phyloP scores from a whole-genome alignment of 2,888 invertebrate genomes.

The Cetonia aurata region DNA sequence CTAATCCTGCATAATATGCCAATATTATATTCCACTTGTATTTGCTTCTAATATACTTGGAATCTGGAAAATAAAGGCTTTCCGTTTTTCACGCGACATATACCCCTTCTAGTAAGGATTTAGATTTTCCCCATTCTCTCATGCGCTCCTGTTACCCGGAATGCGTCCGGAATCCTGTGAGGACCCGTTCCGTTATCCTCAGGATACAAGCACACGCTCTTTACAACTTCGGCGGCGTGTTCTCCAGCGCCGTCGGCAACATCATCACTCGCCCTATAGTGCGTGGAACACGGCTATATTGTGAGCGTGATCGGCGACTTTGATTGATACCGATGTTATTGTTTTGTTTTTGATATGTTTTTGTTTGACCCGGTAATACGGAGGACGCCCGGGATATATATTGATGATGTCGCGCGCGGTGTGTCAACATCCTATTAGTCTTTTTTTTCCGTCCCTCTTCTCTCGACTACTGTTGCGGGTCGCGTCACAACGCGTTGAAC shows the following conservation, averaged over 20 bases:
- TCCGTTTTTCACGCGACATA: no score
- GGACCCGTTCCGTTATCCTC: conserved; percentile 47
- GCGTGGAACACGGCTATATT: no score
- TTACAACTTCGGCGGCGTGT: background rate
- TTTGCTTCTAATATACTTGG: no score
- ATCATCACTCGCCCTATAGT: background rate
- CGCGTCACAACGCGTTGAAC: no score
- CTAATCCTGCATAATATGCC: no score
- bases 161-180: conserved; percentile 58
- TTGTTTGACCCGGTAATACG: conserved; percentile 28
- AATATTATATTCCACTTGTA: no score
- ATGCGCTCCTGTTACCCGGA: conserved; percentile 56
- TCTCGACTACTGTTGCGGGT: no score
- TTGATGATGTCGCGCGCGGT: conserved; percentile 36
- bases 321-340: conserved; percentile 33
- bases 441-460: conserved; percentile 10
- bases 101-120: background rate
- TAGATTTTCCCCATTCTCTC: conserved; percentile 47
- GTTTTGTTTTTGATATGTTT: conserved; percentile 33
- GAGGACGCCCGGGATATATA: conserved; percentile 23
- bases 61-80: no score
- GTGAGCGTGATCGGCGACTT: background rate
- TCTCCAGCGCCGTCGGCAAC: background rate
- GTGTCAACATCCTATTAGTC: conserved; percentile 41
- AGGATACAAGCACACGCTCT: background rate